phyloP scores from a whole-genome alignment of 2,797 vertebrate genomes.

The Hypotaenidia philippensis region DNA sequence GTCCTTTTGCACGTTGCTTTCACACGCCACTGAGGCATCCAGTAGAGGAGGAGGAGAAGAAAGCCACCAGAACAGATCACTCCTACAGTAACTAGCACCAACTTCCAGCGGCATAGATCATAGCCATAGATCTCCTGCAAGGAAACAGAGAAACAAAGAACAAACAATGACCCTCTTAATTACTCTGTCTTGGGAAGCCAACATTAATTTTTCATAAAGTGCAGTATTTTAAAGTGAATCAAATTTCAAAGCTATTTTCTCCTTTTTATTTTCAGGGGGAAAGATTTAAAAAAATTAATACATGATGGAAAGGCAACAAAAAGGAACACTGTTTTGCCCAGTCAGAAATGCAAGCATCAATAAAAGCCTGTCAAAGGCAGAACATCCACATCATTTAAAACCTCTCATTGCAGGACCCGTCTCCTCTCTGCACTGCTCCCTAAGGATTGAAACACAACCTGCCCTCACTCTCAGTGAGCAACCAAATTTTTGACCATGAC shows the following conservation, averaged over 20 bases:
- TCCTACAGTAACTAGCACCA: slow-evolving; percentile 88
- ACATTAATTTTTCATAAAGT: background rate
- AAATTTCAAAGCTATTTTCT: background rate
- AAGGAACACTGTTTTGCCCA: background rate
- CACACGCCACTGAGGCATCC: slow-evolving; percentile 98
- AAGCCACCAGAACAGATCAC: slow-evolving; percentile 93
- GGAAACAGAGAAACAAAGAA: background rate
- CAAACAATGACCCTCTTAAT: background rate
- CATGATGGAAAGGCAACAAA: background rate
- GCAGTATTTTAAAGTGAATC: background rate
- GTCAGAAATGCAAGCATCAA: background rate
- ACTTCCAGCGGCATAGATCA: slow-evolving; percentile 90
- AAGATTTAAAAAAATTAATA: background rate
- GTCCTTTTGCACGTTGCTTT: slow-evolving; percentile 90
- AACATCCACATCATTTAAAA: background rate
- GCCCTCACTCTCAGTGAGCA: background rate
- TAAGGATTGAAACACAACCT: background rate
- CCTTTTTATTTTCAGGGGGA: background rate
- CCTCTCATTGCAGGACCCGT: background rate
- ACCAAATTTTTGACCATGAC: background rate
- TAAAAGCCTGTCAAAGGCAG: background rate
- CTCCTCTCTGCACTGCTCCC: background rate
- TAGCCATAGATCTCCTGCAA: slow-evolving; percentile 92
- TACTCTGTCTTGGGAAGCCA: background rate
- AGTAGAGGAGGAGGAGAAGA: slow-evolving; percentile 96